These are phyloP conservation scores for Drosophila simulans DNA, from an alignment of 1,140 invertebrate species.

Conservation along the genomic window DNA sequence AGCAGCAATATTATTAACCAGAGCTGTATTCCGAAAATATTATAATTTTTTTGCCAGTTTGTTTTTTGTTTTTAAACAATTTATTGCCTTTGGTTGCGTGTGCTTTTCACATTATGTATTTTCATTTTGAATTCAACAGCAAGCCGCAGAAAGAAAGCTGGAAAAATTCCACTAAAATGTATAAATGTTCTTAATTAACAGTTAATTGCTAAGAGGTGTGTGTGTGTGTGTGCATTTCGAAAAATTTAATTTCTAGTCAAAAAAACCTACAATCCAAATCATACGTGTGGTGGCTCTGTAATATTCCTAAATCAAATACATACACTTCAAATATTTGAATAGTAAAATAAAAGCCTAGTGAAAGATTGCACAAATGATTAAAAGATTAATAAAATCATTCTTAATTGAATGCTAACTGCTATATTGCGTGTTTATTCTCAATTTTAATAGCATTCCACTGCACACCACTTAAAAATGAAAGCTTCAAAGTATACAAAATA, in stretches of 20 bases:
- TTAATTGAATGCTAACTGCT: constrained; percentile 29
- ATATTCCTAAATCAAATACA: background rate
- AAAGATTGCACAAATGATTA: too few relatives aligned
- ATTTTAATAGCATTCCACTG: background rate
- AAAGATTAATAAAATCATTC: background rate
- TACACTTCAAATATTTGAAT: too few relatives aligned
- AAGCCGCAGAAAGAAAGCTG: background rate
- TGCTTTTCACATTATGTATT: constrained; percentile 15
- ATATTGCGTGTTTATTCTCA: background rate
- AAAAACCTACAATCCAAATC: too few relatives aligned
- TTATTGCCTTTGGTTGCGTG: constrained; percentile 27
- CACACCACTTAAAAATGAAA: background rate
- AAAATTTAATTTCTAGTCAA: too few relatives aligned
- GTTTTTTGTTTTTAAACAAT: constrained; percentile 18
- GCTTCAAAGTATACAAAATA: background rate
- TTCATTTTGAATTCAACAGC: constrained; percentile 1
- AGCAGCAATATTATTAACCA: constrained; percentile 38
- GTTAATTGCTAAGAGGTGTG: background rate
- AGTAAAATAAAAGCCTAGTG: too few relatives aligned
- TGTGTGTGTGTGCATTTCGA: background rate
- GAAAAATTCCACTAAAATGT: constrained; percentile 4
- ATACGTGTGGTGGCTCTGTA: too few relatives aligned
- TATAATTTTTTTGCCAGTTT: constrained; percentile 9
- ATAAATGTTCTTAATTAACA: constrained; percentile 13
- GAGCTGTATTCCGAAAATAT: constrained; percentile 8